Evolutionary conservation across 2,888 invertebrate species (phyloP).

Genomic region (Trachelus troglodyta): DNA sequence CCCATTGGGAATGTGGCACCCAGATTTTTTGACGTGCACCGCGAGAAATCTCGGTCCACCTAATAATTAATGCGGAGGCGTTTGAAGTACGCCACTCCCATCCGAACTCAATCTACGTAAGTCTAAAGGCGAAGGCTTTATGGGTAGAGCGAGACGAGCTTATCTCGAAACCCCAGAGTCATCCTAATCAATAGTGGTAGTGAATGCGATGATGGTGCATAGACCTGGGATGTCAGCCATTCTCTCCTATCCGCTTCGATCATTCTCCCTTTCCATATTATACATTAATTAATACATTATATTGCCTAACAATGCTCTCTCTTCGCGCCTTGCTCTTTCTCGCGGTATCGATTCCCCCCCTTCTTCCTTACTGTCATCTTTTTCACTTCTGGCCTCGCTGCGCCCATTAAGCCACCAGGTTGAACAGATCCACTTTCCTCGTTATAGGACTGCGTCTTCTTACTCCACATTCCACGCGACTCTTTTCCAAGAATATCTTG

Average conservation of each 20-base stretch:
- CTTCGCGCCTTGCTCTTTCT: not conserved
- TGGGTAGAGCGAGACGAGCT: slow-evolving; percentile 36
- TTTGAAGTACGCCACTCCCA: slow-evolving; percentile 60
- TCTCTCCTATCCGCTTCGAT: not conserved
- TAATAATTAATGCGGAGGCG: slow-evolving; percentile 60
- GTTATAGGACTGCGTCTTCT: not conserved
- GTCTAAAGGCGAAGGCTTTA: slow-evolving; percentile 35
- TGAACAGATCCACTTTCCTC: not conserved
- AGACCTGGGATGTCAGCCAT: slow-evolving; percentile 13
- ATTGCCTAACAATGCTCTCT: slow-evolving; percentile 14
- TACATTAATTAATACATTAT: slow-evolving; percentile 24
- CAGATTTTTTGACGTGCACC: slow-evolving; percentile 28
- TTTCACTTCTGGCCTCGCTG: not conserved
- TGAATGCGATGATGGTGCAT: slow-evolving; percentile 47
- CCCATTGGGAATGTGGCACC: not conserved
- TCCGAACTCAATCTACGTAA: slow-evolving; percentile 59
- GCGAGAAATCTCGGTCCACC: slow-evolving; percentile 38
- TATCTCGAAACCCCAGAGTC: slow-evolving; percentile 55
- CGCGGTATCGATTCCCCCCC: not conserved
- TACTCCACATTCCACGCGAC: not conserved
- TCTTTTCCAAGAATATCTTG: not conserved
- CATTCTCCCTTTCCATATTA: slow-evolving; percentile 17
- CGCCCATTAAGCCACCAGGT: not conserved
- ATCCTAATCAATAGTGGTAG: slow-evolving; percentile 58
- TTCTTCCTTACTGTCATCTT: not conserved